phyloP scores from a whole-genome alignment of 2,888 invertebrate species.

The Agrotis clavis region DNA sequence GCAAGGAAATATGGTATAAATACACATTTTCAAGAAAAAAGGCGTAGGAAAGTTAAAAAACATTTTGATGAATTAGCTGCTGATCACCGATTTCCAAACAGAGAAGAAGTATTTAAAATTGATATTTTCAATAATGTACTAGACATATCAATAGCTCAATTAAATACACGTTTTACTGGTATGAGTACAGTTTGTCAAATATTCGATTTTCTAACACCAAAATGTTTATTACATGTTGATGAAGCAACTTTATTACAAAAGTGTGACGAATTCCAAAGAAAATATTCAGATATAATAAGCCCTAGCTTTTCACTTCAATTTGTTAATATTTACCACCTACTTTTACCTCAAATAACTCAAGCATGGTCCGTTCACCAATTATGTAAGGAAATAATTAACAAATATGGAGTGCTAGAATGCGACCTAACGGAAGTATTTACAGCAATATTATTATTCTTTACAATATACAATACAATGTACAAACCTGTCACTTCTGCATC shows the following conservation, averaged over 20 bases:
- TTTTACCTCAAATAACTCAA: too few species aligned
- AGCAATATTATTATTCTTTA: neutral
- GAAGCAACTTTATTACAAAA: neutral
- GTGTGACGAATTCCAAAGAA: neutral
- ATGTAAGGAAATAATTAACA: too few species aligned
- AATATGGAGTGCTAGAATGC: neutral
- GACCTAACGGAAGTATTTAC: neutral
- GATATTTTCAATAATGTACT: neutral
- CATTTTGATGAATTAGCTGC: neutral
- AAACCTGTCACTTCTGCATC: neutral
- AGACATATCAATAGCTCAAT: neutral
- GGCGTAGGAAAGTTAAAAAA: neutral
- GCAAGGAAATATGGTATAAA: neutral
- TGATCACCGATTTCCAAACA: neutral
- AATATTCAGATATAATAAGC: constrained; percentile 1
- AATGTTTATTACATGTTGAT: neutral
- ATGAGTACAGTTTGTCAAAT: neutral
- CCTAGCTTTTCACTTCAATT: constrained; percentile 5
- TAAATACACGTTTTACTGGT: constrained; percentile 1
- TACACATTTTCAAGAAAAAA: neutral
- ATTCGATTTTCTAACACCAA: neutral
- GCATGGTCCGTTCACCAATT: too few species aligned
- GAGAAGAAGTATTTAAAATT: constrained; percentile 6
- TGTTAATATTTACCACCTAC: too few species aligned
- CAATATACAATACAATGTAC: too few species aligned